Evolutionary conservation across 2,797 vertebrate species (phyloP).

Genomic region (Pristis pectinata): DNA sequence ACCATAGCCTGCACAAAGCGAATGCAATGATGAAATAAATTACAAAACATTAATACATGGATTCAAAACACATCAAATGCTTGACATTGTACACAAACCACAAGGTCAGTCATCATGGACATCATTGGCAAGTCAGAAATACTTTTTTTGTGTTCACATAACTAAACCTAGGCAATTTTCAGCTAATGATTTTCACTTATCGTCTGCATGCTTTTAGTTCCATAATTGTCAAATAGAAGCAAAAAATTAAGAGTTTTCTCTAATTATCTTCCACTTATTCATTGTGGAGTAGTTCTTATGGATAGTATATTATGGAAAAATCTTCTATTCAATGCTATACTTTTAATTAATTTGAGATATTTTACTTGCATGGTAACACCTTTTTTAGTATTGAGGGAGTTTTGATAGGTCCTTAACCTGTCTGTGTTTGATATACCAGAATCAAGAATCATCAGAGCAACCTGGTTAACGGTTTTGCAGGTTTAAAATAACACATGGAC

Average conservation of each 20-base stretch:
- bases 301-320: not conserved
- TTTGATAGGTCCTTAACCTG: not conserved
- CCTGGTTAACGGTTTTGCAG: not conserved
- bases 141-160: not conserved
- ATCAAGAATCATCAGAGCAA: not conserved
- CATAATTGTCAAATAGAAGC: not conserved
- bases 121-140: not conserved
- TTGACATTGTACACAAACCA: slow-evolving; percentile 26
- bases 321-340: not conserved
- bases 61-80: slow-evolving; percentile 12
- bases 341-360: not conserved
- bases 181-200: not conserved
- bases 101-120: slow-evolving; percentile 29
- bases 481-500: not conserved
- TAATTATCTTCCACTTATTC: not conserved
- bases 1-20: slow-evolving; percentile 38
- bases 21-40: slow-evolving; percentile 38
- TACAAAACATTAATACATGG: slow-evolving; percentile 36
- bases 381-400: not conserved
- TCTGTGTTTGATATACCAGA: not conserved
- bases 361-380: not conserved
- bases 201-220: not conserved
- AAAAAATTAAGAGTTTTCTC: not conserved
- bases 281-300: not conserved
- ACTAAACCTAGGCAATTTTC: not conserved